These are phyloP conservation scores for Carassius auratus DNA, from an alignment of 2,113 vertebrate genomes.

Conservation along the genomic window DNA sequence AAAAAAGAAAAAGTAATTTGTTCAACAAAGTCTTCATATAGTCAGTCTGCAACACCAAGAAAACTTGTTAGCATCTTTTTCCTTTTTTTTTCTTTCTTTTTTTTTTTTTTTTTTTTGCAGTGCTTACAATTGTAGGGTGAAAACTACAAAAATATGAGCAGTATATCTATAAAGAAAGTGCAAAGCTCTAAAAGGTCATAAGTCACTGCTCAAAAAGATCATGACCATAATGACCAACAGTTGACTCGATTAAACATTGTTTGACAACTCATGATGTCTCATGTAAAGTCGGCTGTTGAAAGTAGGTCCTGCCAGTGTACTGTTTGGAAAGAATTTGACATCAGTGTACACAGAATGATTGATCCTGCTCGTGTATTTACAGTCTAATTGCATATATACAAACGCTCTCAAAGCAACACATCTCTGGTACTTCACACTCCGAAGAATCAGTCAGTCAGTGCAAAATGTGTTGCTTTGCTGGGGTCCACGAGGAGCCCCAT, in stretches of 20 bases:
- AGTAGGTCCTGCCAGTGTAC: conserved; percentile 36
- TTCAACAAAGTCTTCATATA: conserved; percentile 1
- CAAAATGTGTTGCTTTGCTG: conserved; percentile 30
- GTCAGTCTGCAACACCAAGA: conserved; percentile 26
- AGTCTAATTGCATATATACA: conserved; percentile 57
- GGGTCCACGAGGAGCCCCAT: conserved; percentile 19
- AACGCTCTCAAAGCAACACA: conserved; percentile 38
- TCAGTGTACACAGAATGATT: conserved; percentile 55
- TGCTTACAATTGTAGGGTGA: conserved; percentile 52
- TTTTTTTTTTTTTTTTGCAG: conserved; percentile 30
- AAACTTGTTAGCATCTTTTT: conserved; percentile 11
- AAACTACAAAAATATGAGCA: conserved; percentile 52
- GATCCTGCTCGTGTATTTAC: conserved; percentile 47
- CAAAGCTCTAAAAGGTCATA: conserved; percentile 44
- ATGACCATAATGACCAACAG: conserved; percentile 3
- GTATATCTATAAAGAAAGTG: conserved; percentile 40
- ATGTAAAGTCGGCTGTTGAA: conserved; percentile 17
- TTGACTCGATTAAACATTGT: conserved; percentile 19
- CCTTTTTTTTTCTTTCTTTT: neutral
- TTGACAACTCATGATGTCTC: neutral
- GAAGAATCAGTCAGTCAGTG: neutral
- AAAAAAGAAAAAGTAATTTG: conserved; percentile 61
- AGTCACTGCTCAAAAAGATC: conserved; percentile 26
- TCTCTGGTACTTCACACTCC: conserved; percentile 15
- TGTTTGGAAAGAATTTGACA: conserved; percentile 52